Conservation (phyloP, 2,888 invertebrate genomes). For the Boloria selene region DNA sequence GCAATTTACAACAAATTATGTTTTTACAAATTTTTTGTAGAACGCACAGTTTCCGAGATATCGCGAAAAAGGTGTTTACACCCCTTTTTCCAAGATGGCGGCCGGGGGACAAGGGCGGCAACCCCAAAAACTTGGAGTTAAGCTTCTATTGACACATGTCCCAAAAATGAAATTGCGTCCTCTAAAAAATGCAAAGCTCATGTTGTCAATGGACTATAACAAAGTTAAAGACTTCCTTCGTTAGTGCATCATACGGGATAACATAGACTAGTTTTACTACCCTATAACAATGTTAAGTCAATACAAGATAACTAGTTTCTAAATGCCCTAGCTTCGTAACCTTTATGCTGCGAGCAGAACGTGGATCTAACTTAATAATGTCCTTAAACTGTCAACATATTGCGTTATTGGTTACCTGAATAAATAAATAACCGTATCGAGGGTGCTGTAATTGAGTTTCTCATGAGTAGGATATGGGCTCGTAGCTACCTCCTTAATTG, state of each 20-base stretch:
- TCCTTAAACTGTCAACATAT: slow-evolving; percentile 32
- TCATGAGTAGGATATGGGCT: slow-evolving; percentile 50
- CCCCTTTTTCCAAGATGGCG: too few relatives aligned
- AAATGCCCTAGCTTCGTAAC: slow-evolving; percentile 16
- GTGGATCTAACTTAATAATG: slow-evolving; percentile 28
- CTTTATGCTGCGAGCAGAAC: slow-evolving; percentile 19
- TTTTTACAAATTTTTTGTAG: too few relatives aligned
- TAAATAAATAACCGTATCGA: slow-evolving; percentile 56
- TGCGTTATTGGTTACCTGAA: slow-evolving; percentile 43
- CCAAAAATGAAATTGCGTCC: too few relatives aligned
- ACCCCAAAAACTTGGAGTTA: too few relatives aligned
- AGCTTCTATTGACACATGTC: too few relatives aligned
- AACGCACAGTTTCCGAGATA: too few relatives aligned
- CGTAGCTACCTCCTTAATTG: slow-evolving; percentile 49
- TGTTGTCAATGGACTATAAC: too few relatives aligned
- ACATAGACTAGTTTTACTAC: background rate
- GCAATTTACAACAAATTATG: too few relatives aligned
- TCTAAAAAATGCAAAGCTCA: too few relatives aligned
- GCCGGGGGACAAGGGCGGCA: too few relatives aligned
- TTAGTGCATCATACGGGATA: background rate
- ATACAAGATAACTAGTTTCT: slow-evolving; percentile 17
- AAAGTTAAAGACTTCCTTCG: background rate
- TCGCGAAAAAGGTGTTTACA: too few relatives aligned
- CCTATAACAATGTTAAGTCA: slow-evolving; percentile 6
- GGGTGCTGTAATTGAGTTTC: slow-evolving; percentile 58